Evolutionary conservation across 2,888 invertebrate species (phyloP).

Genomic region (Spilarctia lutea): DNA sequence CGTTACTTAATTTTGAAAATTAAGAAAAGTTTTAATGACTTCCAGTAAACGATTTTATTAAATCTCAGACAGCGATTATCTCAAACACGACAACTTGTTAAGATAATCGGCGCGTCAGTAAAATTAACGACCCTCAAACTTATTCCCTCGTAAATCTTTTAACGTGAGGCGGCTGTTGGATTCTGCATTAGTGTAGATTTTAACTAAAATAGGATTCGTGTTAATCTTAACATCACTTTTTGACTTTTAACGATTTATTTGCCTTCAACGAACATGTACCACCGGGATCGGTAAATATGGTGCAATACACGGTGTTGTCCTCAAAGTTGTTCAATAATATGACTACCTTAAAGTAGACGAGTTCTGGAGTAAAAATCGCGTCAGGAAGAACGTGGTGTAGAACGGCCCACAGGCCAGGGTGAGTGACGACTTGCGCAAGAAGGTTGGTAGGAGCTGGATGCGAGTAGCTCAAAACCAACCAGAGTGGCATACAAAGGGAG

Average conservation of each 20-base stretch:
- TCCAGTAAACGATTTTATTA: constrained; percentile 32
- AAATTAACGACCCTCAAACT: constrained; percentile 60
- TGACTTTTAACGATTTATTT: constrained; percentile 21
- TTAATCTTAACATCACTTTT: constrained; percentile 39
- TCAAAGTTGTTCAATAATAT: too few species aligned
- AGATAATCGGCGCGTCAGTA: constrained; percentile 59
- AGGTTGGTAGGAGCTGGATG: too few species aligned
- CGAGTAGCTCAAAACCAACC: too few species aligned
- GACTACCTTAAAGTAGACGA: too few species aligned
- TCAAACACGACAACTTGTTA: constrained; percentile 56
- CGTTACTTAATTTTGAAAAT: constrained; percentile 4
- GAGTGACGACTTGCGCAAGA: too few species aligned
- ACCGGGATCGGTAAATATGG: too few species aligned
- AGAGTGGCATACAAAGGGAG: too few species aligned
- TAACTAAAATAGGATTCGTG: constrained; percentile 41
- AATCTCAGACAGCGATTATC: constrained; percentile 41
- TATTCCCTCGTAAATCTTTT: constrained; percentile 61
- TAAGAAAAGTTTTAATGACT: constrained; percentile 33
- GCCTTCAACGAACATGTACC: neutral
- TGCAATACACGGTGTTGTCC: too few species aligned
- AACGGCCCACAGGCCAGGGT: too few species aligned
- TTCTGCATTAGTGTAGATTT: constrained; percentile 44
- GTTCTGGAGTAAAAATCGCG: too few species aligned
- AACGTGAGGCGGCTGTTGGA: constrained; percentile 50
- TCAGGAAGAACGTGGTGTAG: too few species aligned